Evolutionary conservation across 2,113 vertebrate genomes (phyloP), one percentile per base, ranked within the genome.

Genomic region (Takifugu bimaculatus): DNA sequence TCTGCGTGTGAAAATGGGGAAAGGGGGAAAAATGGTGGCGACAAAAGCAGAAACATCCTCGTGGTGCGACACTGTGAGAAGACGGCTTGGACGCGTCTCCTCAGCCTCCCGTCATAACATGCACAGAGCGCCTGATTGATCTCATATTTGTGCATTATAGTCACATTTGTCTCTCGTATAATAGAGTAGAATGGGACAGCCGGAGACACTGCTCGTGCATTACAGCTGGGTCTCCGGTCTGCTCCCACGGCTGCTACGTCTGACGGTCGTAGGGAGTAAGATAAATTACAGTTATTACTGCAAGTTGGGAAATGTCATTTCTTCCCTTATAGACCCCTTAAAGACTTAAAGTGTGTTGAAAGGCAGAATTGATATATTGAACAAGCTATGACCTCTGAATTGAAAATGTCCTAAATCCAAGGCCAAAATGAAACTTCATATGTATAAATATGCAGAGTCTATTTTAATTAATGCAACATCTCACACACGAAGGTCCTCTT

Each of bases 301-400:
- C 71, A 54, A 62, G 63, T 58, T 67, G 65, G 59, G 53, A 65
- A 80, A 79, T 63, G 57, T 26, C 51, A 63, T 62, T 70, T 69
- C 35, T 52, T 43, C 67, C 27, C 29, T 14, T 57, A 35, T 25
- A 44, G n/a, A 10, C 52, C 20, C n/a, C 50, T 14, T 57, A 35
- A 28, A 44, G n/a, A 10, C 52, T 58, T 52, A 51, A 57, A 57
- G 13, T 20, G 28, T 72, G 51, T 60, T 57, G 52, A 6, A 26
- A 57, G 54, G 44, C 5, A 10, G n/a, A 26, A 49, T 61, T 6
- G 2, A 12, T 61, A 54, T 53, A 32, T 14, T 76, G 28, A 32
- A 44, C 15, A 59, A 53, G 54, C 26, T 67, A 15, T 54, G 50
- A 71, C 25, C 39, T 70, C 4, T 54, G 15, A 50, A 14, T 49